Conservation (phyloP, 2,797 vertebrate species). For the Scolopax rusticola region DNA sequence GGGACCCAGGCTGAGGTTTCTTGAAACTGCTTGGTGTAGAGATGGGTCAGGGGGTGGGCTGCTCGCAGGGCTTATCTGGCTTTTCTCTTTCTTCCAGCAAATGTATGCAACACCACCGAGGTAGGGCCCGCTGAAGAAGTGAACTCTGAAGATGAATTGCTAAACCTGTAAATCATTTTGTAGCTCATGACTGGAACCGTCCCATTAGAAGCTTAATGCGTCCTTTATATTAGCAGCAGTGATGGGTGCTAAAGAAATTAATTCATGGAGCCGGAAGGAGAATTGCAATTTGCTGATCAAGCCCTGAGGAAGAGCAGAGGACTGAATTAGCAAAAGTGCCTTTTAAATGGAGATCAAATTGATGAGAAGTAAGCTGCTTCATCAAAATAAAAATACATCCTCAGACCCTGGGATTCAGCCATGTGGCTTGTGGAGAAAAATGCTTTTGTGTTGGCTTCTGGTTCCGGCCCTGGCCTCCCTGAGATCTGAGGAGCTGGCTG, state of each 20-base stretch:
- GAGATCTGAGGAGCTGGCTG: not conserved
- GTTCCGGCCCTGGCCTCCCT: not conserved
- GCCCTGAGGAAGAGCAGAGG: not conserved
- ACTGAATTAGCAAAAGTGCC: constrained; percentile 24
- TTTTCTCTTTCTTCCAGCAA: not conserved
- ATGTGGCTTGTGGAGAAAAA: not conserved
- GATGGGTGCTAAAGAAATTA: not conserved
- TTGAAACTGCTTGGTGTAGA: not conserved
- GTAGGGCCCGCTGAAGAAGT: not conserved
- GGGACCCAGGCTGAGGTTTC: not conserved
- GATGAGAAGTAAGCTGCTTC: not conserved
- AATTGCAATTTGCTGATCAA: not conserved
- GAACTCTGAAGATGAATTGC: not conserved
- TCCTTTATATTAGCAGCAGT: not conserved
- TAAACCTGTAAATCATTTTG: not conserved
- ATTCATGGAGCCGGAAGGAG: not conserved
- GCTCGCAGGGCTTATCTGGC: not conserved
- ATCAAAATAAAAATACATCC: not conserved
- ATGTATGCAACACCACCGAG: too few species aligned
- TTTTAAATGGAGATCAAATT: constrained; percentile 23
- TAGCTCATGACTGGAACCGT: not conserved
- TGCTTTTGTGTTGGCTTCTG: not conserved
- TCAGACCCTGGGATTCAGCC: not conserved
- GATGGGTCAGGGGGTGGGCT: not conserved
- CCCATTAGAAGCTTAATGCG: not conserved